Percentiles rank a stretch among this genome's conserved stretches.
Conservation (phyloP, 2,888 invertebrate species). For the Leptopterna dolabrata region DNA sequence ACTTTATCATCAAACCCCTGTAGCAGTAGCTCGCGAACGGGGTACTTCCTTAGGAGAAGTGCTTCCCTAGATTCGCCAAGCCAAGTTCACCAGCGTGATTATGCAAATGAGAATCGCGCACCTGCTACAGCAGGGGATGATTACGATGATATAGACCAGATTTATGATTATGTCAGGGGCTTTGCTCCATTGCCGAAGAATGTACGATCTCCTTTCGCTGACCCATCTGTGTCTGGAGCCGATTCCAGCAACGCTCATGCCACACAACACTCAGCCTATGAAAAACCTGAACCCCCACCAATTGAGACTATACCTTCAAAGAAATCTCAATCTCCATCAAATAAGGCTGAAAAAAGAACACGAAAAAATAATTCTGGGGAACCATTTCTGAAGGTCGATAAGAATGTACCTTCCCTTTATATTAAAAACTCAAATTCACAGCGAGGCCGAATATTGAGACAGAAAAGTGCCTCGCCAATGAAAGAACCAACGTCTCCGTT, state of each 20-base stretch:
- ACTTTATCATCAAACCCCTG: conserved; percentile 20
- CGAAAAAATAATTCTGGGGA: conserved; percentile 71
- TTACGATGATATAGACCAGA: conserved; percentile 96
- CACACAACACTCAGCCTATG: conserved; percentile 68
- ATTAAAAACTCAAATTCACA: conserved; percentile 80
- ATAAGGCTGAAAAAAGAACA: conserved; percentile 76
- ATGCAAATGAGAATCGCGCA: conserved; percentile 73
- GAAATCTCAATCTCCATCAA: conserved; percentile 69
- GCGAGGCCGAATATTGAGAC: conserved; percentile 75
- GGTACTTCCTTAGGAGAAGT: conserved; percentile 76
- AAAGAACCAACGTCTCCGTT: conserved; percentile 74
- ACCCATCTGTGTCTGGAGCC: conserved; percentile 65
- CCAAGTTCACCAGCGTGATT: conserved; percentile 66
- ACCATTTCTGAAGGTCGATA: not conserved
- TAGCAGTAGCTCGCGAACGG: conserved; percentile 55
- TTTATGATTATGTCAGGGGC: conserved; percentile 94
- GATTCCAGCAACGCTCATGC: conserved; percentile 39
- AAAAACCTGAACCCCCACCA: conserved; percentile 88
- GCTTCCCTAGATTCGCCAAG: conserved; percentile 79
- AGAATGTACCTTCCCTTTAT: conserved; percentile 76
- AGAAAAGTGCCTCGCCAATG: conserved; percentile 79
- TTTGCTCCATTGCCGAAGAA: conserved; percentile 90
- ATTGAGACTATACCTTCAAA: conserved; percentile 92
- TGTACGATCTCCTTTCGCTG: conserved; percentile 75
- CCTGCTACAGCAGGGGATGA: conserved; percentile 76